Conservation (phyloP, 2,113 vertebrate genomes). For the Anguilla japonica region DNA sequence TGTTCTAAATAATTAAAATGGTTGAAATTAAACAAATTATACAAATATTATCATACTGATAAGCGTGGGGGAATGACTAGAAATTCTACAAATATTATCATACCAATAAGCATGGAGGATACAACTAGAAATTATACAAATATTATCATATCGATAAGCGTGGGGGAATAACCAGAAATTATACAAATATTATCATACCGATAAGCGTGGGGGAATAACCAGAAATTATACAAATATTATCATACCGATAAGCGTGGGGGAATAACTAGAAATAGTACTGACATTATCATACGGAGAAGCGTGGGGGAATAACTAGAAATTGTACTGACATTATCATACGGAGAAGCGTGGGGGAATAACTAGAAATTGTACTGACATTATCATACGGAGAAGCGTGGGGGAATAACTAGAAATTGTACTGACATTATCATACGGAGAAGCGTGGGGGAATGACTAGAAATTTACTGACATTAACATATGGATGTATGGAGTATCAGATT, state of each 20-base stretch:
- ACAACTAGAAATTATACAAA: background rate
- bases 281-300: too few species aligned
- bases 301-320: background rate
- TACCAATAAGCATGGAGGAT: background rate
- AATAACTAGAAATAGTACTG: too few species aligned
- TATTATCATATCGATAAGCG: too few species aligned
- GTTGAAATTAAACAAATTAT: too few species aligned
- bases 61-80: background rate
- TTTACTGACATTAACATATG: slow-evolving; percentile 10
- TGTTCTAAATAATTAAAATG: too few species aligned
- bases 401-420: slow-evolving; percentile 12
- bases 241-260: background rate
- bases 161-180: background rate
- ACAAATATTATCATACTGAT: background rate
- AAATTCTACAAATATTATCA: too few species aligned
- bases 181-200: too few species aligned
- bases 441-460: slow-evolving; percentile 17
- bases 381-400: background rate
- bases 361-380: background rate
- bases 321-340: background rate
- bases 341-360: background rate
- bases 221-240: background rate
- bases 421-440: slow-evolving; percentile 5
- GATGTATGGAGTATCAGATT: slow-evolving; percentile 1
- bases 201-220: background rate